Base-by-base conservation (phyloP, 2,888 invertebrate genomes). In the Brenthis hecate region DNA sequence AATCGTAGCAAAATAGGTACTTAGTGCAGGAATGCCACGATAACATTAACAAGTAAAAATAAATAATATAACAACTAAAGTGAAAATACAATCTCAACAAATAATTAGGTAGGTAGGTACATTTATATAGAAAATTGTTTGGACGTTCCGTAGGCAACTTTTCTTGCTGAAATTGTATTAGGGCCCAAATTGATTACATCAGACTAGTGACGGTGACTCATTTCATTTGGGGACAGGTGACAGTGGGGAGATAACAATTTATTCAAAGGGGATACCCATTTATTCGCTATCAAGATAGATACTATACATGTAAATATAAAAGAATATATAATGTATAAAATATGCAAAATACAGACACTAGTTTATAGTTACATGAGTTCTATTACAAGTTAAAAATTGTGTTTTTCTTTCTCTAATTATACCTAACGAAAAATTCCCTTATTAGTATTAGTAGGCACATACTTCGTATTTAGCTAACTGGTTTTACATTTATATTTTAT, bases 151-250 rank as follows among this genome's bases (percentile, higher is more conserved):
- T 61, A 68, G 61, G 23, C 23, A 72, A 70, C 70, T 70, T 64
- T 70, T 56, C 76, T 72, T 76, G 77, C 72, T 71, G 68, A 73
- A 73, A 72, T 69, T 58, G 62, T 74, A 73, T 78, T 76, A 78
- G 69, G 75, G 74, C 73, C 74, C 72, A 73, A 76, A 80, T 76
- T 78, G 80, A 80, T 80, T 76, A 77, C 71, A 72, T 73, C 75
- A 74, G 74, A 43, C 73, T 74, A 76, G 74, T 71, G 57, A 70
- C 66, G 72, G 76, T 84, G 84, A 83, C 70, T 83, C 84, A 84
- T 79, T 78, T 75, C 69, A 75, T 76, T 77, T 72, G 70, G 69
- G 71, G 76, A 73, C 76, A 76, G 78, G 81, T 79, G 80, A 77
- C 75, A 77, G 75, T 73, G 75, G 76, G 73, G 75, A 73, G 74